These are phyloP conservation scores for Drosophila cognata DNA, from an alignment of 2,888 invertebrate genomes.

Conservation along the genomic window DNA sequence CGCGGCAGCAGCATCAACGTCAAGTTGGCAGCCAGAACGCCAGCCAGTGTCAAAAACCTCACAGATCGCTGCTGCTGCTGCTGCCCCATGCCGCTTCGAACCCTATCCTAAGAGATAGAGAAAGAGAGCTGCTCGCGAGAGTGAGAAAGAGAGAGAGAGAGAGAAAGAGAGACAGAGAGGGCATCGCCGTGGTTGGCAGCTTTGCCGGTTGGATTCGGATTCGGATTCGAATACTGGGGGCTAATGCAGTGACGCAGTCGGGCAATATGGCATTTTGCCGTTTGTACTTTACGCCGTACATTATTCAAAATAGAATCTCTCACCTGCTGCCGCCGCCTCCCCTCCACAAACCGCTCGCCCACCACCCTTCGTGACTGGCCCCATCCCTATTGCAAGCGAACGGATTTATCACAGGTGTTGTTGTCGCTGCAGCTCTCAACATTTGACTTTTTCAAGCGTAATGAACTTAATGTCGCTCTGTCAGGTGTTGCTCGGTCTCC, in stretches of 20 bases:
- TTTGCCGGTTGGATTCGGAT: conserved; percentile 52
- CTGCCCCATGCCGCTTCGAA: conserved; percentile 47
- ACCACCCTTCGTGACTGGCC: background rate
- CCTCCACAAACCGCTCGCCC: background rate
- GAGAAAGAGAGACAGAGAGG: background rate
- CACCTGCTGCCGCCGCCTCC: conserved; percentile 59
- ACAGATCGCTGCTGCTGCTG: conserved; percentile 43
- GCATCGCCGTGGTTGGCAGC: conserved; percentile 43
- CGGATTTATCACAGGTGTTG: conserved; percentile 82
- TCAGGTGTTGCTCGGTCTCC: conserved; percentile 62
- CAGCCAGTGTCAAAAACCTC: conserved; percentile 80
- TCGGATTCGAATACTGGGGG: conserved; percentile 19
- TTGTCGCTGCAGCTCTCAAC: conserved; percentile 49
- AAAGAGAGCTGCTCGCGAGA: background rate
- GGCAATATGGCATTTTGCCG: conserved; percentile 75
- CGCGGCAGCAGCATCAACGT: conserved; percentile 45
- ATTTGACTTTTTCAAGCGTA: conserved; percentile 61
- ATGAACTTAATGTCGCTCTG: conserved; percentile 77
- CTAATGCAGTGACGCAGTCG: conserved; percentile 69
- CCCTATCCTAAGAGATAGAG: conserved; percentile 7
- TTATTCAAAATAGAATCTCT: conserved; percentile 71
- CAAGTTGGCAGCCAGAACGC: conserved; percentile 51
- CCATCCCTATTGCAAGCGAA: conserved; percentile 45
- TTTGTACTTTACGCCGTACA: conserved; percentile 58
- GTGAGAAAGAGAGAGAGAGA: background rate